phyloP scores from a whole-genome alignment of 2,888 invertebrate species.

The Xylota segnis region DNA sequence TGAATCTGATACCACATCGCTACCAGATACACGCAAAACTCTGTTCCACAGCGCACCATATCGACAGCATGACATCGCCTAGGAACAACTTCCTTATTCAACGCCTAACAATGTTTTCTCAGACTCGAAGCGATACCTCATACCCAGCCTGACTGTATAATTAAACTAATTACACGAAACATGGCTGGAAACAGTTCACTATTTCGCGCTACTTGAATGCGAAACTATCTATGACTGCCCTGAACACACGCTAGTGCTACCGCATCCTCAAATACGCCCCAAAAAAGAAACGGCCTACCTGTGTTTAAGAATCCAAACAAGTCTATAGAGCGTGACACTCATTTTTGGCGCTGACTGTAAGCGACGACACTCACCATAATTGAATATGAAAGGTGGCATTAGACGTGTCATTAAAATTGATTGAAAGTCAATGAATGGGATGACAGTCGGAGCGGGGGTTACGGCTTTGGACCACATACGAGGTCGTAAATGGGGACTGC shows the following conservation, averaged over 20 bases:
- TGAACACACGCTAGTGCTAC: conserved; percentile 10
- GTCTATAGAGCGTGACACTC: conserved; percentile 25
- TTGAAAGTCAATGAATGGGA: conserved; percentile 52
- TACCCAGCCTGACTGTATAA: conserved; percentile 41
- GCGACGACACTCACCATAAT: conserved; percentile 34
- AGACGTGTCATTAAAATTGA: conserved; percentile 43
- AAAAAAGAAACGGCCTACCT: neutral
- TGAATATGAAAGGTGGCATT: conserved; percentile 47
- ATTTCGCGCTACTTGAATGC: conserved; percentile 59
- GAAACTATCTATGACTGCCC: conserved; percentile 18
- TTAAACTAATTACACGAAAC: conserved; percentile 67
- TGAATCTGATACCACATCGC: conserved; percentile 4
- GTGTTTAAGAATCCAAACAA: conserved; percentile 9
- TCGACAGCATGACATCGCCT: conserved; percentile 55
- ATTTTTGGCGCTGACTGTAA: conserved; percentile 21
- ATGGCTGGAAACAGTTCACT: conserved; percentile 52
- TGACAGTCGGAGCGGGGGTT: conserved; percentile 5
- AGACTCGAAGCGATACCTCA: conserved; percentile 1
- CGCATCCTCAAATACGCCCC: conserved; percentile 1
- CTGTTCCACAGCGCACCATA: conserved; percentile 31
- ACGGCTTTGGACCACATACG: neutral
- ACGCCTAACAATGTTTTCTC: conserved; percentile 46
- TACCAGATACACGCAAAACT: conserved; percentile 43
- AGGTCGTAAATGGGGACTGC: neutral
- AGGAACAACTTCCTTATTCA: conserved; percentile 63